These are phyloP conservation scores for Plecotus auritus DNA, from an alignment of 2,113 vertebrate genomes.

Conservation along the genomic window DNA sequence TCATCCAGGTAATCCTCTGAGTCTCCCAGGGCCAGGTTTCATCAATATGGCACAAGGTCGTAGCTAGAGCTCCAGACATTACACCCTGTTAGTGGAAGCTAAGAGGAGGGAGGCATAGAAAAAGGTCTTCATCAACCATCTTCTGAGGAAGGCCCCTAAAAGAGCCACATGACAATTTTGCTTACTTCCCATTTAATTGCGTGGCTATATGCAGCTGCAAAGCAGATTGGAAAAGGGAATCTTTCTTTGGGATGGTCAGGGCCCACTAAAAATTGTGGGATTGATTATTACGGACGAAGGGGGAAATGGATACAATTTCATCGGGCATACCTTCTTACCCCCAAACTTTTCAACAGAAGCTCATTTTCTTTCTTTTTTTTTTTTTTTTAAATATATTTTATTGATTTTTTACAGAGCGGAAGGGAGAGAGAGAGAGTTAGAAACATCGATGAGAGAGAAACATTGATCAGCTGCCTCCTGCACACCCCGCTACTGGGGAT, in stretches of 20 bases:
- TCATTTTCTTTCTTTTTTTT: slow-evolving; percentile 25
- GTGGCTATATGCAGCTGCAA: not conserved
- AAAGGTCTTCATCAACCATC: not conserved
- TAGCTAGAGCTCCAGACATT: not conserved
- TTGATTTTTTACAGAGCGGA: too few relatives aligned
- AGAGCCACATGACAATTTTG: not conserved
- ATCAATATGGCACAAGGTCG: not conserved
- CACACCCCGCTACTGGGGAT: too few relatives aligned
- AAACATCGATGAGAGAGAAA: too few relatives aligned
- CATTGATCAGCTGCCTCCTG: too few relatives aligned
- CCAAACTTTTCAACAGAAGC: not conserved
- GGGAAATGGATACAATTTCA: not conserved
- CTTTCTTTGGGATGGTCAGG: not conserved
- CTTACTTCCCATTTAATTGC: not conserved
- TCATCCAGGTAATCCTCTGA: not conserved
- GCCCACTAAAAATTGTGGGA: not conserved
- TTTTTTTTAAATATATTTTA: too few relatives aligned
- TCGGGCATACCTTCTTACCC: not conserved
- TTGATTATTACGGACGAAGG: not conserved
- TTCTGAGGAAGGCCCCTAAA: not conserved
- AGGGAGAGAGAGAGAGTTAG: too few relatives aligned
- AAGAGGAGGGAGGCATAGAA: not conserved
- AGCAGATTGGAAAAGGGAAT: not conserved
- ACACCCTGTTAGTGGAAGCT: not conserved
- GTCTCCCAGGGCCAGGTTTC: not conserved